Evolutionary conservation across 2,113 vertebrate genomes (phyloP).

Genomic region (Megatriorchis doriae): DNA sequence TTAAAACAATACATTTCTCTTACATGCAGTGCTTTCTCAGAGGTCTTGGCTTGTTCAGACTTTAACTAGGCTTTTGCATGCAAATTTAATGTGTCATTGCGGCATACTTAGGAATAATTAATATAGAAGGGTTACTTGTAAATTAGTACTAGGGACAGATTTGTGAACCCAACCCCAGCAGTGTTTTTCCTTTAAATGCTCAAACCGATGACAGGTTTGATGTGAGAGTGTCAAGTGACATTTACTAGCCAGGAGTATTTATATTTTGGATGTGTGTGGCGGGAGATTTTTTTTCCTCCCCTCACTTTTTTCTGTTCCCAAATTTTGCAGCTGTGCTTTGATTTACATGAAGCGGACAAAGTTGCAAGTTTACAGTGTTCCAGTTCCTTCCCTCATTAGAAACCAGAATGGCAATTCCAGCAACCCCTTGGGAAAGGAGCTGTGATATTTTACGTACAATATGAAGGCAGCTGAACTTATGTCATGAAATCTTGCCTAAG

Average conservation of each 20-base stretch:
- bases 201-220: slow-evolving; percentile 3
- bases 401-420: not conserved
- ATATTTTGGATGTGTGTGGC: slow-evolving; percentile 35
- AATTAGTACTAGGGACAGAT: not conserved
- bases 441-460: not conserved
- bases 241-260: slow-evolving; percentile 45
- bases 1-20: slow-evolving; percentile 30
- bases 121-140: not conserved
- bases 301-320: not conserved
- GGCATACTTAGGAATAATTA: slow-evolving; percentile 29
- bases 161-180: not conserved
- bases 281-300: not conserved
- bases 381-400: not conserved
- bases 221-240: slow-evolving; percentile 44
- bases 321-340: slow-evolving; percentile 37
- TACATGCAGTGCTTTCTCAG: not conserved
- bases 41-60: slow-evolving; percentile 2
- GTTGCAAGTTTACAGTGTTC: not conserved
- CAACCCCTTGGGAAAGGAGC: not conserved
- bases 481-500: not conserved
- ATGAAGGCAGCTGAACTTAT: not conserved
- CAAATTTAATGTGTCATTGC: slow-evolving; percentile 42
- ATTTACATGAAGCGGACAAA: not conserved
- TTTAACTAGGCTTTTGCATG: slow-evolving; percentile 29
- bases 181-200: not conserved